A percentile compares a stretch with the other conserved stretches of the same genome.
These are phyloP conservation scores for Alexandromys fortis DNA, from an alignment of 2,113 vertebrate species.

Conservation along the genomic window DNA sequence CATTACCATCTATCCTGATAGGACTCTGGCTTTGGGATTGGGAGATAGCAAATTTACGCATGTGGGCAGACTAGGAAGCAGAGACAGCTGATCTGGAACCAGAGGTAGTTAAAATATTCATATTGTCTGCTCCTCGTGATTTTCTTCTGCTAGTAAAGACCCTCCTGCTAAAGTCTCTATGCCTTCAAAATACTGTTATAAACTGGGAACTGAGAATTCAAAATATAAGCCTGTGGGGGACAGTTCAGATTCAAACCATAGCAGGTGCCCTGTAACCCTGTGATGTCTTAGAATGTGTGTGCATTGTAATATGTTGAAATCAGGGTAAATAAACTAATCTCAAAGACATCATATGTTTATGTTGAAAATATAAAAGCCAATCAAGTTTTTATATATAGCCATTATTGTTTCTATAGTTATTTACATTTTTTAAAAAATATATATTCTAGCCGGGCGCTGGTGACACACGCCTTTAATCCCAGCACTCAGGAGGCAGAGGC, in stretches of 20 bases:
- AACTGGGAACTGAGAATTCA: neutral
- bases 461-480: too few species aligned
- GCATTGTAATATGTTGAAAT: neutral
- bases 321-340: neutral
- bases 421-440: neutral
- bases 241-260: neutral
- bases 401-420: neutral
- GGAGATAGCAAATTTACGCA: neutral
- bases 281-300: neutral
- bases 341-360: neutral
- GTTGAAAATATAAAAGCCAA: neutral
- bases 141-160: neutral
- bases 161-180: neutral
- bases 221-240: neutral
- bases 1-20: neutral
- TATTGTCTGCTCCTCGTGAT: neutral
- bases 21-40: neutral
- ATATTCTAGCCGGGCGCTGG: too few species aligned
- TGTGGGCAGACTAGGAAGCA: neutral
- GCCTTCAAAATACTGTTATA: neutral
- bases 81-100: neutral
- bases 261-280: neutral
- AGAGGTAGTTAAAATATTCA: neutral
- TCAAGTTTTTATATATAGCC: neutral
- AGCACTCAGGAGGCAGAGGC: too few species aligned